Conservation (phyloP, 2,113 vertebrate species). For the Synodontis membranacea region DNA sequence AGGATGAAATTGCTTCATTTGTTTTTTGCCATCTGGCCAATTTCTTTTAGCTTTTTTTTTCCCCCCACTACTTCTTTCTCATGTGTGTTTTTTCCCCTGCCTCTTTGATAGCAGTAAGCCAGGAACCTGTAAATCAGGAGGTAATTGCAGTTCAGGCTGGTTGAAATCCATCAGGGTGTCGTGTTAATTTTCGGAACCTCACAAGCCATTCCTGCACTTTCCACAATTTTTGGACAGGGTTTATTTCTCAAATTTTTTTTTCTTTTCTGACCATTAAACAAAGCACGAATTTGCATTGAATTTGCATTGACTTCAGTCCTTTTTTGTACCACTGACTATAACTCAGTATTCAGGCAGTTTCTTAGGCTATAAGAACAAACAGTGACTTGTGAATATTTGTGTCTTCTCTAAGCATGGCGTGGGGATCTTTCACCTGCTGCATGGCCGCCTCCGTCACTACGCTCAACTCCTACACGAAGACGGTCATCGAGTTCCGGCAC, state of each 20-base stretch:
- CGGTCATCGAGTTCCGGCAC: constrained; percentile 95
- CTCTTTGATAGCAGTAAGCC: constrained; percentile 2
- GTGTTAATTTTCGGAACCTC: constrained; percentile 23
- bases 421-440: constrained; percentile 98
- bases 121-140: constrained; percentile 36
- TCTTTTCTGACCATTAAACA: background rate
- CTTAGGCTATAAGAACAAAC: background rate
- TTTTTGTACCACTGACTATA: background rate
- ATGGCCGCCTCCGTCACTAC: constrained; percentile 98
- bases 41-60: constrained; percentile 37
- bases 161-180: constrained; percentile 26
- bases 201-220: constrained; percentile 12
- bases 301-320: background rate
- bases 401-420: constrained; percentile 83
- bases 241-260: constrained; percentile 32
- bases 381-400: too few species aligned
- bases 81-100: constrained; percentile 23
- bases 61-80: background rate
- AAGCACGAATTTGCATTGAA: background rate
- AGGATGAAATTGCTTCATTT: constrained; percentile 59
- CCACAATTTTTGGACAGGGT: background rate
- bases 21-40: constrained; percentile 57
- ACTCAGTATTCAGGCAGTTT: background rate
- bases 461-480: constrained; percentile 98
- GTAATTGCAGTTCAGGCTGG: constrained; percentile 33